Conservation (phyloP, 2,888 invertebrate genomes). For the Eristalis intricaria region DNA sequence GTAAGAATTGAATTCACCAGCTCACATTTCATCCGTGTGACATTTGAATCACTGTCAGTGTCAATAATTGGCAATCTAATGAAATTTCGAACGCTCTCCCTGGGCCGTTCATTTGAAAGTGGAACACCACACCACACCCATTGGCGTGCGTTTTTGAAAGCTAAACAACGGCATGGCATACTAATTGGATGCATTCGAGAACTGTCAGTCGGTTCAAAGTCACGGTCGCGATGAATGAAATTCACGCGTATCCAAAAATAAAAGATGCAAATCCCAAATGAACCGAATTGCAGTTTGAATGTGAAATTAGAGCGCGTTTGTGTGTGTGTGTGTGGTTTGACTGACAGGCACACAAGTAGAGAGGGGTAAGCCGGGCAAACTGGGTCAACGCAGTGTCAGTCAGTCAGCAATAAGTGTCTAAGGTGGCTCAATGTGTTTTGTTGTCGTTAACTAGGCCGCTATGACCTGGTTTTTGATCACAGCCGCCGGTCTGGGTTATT, state of each 20-base stretch:
- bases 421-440: constrained; percentile 37
- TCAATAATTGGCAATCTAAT: constrained; percentile 57
- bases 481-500: constrained; percentile 29
- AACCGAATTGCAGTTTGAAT: constrained; percentile 29
- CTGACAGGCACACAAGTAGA: not conserved
- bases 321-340: not conserved
- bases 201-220: constrained; percentile 51
- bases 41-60: constrained; percentile 14
- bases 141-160: constrained; percentile 53
- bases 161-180: constrained; percentile 51
- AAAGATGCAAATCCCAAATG: constrained; percentile 34
- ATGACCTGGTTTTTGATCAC: constrained; percentile 41
- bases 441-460: constrained; percentile 35
- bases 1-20: not conserved
- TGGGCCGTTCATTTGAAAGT: constrained; percentile 28
- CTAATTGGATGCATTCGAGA: constrained; percentile 38
- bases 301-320: not conserved
- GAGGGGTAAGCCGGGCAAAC: not conserved
- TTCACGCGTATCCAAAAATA: constrained; percentile 19
- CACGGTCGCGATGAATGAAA: constrained; percentile 50
- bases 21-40: too few relatives aligned
- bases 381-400: constrained; percentile 54
- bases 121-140: constrained; percentile 46
- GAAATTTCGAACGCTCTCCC: constrained; percentile 54
- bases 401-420: constrained; percentile 38